Evolutionary conservation across 2,113 vertebrate genomes (phyloP).

Genomic region (Mandrillus leucophaeus): DNA sequence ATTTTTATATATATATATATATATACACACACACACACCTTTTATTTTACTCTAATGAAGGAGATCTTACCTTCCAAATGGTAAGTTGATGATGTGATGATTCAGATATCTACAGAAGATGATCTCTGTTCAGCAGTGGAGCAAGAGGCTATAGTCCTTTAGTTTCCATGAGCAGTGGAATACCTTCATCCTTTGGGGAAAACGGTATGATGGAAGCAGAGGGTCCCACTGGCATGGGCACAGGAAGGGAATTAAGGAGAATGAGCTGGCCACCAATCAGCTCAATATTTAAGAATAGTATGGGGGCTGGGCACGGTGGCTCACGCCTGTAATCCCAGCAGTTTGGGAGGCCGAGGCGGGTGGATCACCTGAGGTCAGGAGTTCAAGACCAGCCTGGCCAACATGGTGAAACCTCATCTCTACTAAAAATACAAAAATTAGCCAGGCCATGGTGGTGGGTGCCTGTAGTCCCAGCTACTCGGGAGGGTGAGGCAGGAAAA

Average conservation of each 20-base stretch:
- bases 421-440: too few species aligned
- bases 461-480: too few species aligned
- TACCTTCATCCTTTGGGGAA: neutral
- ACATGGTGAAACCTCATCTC: too few species aligned
- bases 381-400: too few species aligned
- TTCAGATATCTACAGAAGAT: neutral
- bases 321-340: too few species aligned
- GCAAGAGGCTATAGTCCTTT: neutral
- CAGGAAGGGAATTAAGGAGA: neutral
- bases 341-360: too few species aligned
- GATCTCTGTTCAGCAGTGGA: neutral
- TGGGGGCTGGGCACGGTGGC: too few species aligned
- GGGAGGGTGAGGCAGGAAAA: too few species aligned
- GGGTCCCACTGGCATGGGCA: neutral
- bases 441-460: too few species aligned
- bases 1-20: too few species aligned
- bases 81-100: neutral
- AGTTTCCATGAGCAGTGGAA: neutral
- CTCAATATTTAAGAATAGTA: neutral
- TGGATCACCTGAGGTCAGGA: too few species aligned
- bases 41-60: neutral
- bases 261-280: neutral
- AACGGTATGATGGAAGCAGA: neutral
- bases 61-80: neutral
- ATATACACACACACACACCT: neutral